phyloP scores from a whole-genome alignment of 2,113 vertebrate genomes.

The Hiodon tergisus region DNA sequence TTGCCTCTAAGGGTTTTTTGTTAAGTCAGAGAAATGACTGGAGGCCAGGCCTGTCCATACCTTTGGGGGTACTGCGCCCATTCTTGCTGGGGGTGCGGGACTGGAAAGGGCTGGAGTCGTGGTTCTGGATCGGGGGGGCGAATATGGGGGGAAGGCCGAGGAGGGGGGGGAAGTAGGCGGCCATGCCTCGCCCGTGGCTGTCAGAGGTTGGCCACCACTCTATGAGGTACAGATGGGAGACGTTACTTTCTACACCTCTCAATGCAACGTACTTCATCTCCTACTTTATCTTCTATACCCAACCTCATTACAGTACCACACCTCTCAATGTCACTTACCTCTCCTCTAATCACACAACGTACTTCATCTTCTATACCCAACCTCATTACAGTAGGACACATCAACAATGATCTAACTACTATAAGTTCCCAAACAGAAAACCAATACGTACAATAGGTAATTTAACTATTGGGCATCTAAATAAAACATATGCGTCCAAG shows the following conservation, averaged over 20 bases:
- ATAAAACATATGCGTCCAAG: too few species aligned
- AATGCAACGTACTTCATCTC: too few species aligned
- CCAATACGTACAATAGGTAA: too few species aligned
- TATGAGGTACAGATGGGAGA: constrained; percentile 33
- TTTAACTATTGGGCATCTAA: too few species aligned
- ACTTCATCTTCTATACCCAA: neutral
- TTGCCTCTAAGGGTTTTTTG: constrained; percentile 11
- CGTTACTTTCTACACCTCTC: too few species aligned
- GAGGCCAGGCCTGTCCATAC: constrained; percentile 33
- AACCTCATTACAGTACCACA: too few species aligned
- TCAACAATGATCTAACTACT: neutral
- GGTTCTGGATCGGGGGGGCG: constrained; percentile 69
- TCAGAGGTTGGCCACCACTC: constrained; percentile 86
- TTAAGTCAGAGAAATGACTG: neutral
- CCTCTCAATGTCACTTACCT: neutral
- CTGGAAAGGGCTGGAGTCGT: constrained; percentile 67
- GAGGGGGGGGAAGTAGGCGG: constrained; percentile 78
- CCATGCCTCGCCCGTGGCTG: constrained; percentile 59
- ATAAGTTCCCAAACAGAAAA: too few species aligned
- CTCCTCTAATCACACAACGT: neutral
- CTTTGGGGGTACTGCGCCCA: constrained; percentile 63
- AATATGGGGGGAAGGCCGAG: constrained; percentile 80
- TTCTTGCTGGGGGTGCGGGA: constrained; percentile 68
- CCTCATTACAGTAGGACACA: neutral
- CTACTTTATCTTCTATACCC: too few species aligned